Evolutionary conservation across 2,888 invertebrate genomes (phyloP), one percentile per base, ranked within the genome.

Genomic region (Polylopha cassiicola): DNA sequence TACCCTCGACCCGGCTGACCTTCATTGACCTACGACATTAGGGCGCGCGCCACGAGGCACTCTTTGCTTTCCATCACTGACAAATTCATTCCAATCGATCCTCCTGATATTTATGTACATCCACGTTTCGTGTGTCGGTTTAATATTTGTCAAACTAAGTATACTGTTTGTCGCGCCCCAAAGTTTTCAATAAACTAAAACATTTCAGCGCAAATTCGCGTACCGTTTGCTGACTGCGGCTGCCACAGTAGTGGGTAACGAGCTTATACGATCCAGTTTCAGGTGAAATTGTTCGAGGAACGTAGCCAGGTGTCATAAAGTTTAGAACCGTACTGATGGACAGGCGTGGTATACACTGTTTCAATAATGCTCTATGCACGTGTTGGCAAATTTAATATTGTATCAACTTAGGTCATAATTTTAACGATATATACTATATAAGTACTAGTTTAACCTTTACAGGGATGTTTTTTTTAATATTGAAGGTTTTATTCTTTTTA

Each of bases 291-390:
- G 79, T 70, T 72, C 61, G 50, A 67, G 69, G 71, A 74, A 74
- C 72, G 73, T 66, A 61, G 71, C 70, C 64, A 65, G 72, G 69
- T 77, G 74, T 78, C 79, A 77, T 82, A 81, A 82, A 81, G 72
- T 81, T 80, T n/a, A n/a, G 70, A 61, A 61, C 65, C 59, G 62
- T 62, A 61, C 72, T 68, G 69, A 68, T 60, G 67, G 69, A 65
- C 75, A 66, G 69, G 70, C 71, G 70, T 49, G 52, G 51, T 72
- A 73, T 68, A 69, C 65, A 60, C 64, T 58, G 65, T 67, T 58
- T 62, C 61, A 72, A 69, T 73, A 73, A 75, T 70, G 57, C 65
- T 69, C 70, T 71, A 62, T 65, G 57, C 61, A 51, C 61, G 64
- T 58, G 64, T 64, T 73, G n/a, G n/a, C n/a, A n/a, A n/a, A n/a